phyloP scores from a whole-genome alignment of 2,797 vertebrate genomes.

The Cossypha polioptera region DNA sequence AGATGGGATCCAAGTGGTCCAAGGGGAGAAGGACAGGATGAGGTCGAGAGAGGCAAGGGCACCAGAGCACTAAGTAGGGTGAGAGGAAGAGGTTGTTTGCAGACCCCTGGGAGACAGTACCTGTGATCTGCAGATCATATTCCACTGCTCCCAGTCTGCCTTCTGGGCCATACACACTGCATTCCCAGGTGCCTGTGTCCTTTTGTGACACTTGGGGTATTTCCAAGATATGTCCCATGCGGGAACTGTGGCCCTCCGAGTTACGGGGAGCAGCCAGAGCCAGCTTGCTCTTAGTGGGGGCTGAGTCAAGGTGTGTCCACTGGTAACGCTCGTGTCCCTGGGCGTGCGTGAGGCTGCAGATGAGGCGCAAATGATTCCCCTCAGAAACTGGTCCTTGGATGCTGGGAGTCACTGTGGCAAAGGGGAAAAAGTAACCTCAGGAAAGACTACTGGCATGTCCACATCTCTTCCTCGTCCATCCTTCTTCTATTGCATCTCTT shows the following conservation, averaged over 20 bases:
- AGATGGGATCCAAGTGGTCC: background rate
- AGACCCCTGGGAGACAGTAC: background rate
- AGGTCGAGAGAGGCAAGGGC: background rate
- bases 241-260: background rate
- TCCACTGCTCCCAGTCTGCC: conserved; percentile 45
- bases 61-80: background rate
- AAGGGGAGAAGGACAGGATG: background rate
- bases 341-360: conserved; percentile 20
- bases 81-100: background rate
- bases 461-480: background rate
- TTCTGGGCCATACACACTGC: conserved; percentile 33
- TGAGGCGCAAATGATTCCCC: conserved; percentile 28
- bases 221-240: background rate
- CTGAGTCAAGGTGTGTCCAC: conserved; percentile 14
- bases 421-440: background rate
- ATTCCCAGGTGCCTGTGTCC: conserved; percentile 51
- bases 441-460: background rate
- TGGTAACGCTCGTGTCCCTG: conserved; percentile 26
- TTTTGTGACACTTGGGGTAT: conserved; percentile 38
- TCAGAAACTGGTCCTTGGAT: conserved; percentile 33
- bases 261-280: background rate
- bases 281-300: background rate
- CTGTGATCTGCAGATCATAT: conserved; percentile 53
- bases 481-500: background rate
- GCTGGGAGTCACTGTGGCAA: conserved; percentile 21